These are phyloP conservation scores for Mirounga angustirostris DNA, from an alignment of 2,113 vertebrate genomes.

Conservation along the genomic window DNA sequence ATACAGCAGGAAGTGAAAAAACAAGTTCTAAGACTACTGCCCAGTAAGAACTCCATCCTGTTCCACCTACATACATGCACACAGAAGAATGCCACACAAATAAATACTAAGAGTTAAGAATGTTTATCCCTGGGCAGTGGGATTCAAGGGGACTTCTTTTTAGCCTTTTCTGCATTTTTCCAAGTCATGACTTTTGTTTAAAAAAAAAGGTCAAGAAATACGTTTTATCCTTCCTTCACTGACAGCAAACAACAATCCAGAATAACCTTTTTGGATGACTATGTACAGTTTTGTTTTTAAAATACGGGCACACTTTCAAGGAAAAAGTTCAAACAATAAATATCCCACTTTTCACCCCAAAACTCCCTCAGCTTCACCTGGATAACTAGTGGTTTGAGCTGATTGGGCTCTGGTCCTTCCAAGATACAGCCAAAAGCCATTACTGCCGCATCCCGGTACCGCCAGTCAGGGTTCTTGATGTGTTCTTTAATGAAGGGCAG, in stretches of 20 bases:
- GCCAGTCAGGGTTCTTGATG: constrained; percentile 97
- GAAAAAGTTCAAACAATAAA: not conserved
- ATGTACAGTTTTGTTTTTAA: not conserved
- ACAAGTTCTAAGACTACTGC: not conserved
- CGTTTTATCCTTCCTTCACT: not conserved
- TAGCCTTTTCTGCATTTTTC: not conserved
- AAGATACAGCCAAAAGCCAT: constrained; percentile 99
- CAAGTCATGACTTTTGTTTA: not conserved
- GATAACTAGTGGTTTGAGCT: constrained; percentile 97
- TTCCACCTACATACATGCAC: not conserved
- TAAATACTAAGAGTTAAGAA: not conserved
- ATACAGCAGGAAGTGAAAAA: not conserved
- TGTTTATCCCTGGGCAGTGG: not conserved
- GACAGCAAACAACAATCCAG: not conserved
- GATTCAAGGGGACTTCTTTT: not conserved
- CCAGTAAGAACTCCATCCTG: not conserved
- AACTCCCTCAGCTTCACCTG: constrained; percentile 87
- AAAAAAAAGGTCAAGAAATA: not conserved
- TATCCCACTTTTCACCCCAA: not conserved
- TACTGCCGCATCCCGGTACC: constrained; percentile 97
- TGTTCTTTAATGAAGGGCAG: constrained; percentile 99
- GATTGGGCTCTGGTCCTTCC: constrained; percentile 97
- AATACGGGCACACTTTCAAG: not conserved
- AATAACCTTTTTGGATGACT: not conserved
- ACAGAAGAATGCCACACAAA: not conserved